phyloP scores from a whole-genome alignment of 2,888 invertebrate genomes.

The Megalurothrips usitatus region DNA sequence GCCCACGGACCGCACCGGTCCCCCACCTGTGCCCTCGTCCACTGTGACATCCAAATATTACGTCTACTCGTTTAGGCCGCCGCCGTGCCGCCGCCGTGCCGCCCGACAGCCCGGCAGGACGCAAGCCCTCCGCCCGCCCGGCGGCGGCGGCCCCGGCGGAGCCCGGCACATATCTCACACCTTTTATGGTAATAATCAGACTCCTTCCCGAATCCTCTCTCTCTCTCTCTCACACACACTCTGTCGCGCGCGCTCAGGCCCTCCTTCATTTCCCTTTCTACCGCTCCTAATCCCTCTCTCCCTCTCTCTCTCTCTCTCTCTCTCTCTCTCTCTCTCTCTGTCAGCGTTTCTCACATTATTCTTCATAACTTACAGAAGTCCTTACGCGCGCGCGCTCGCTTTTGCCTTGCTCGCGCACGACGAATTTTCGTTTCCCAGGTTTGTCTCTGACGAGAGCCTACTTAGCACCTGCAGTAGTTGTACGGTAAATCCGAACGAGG shows the following conservation, averaged over 20 bases:
- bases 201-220: not conserved
- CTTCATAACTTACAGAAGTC: not conserved
- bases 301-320: not conserved
- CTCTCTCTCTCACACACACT: not conserved
- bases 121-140: no score
- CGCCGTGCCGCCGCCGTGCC: not conserved
- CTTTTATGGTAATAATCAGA: conserved; percentile 24
- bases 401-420: no score
- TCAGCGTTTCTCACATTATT: not conserved
- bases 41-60: conserved; percentile 15
- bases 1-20: not conserved
- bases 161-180: conserved; percentile 1
- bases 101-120: no score
- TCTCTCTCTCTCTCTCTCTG: not conserved
- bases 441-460: no score
- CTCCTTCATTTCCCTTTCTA: not conserved
- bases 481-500: no score
- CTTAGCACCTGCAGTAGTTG: no score
- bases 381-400: no score
- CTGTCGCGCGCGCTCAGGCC: not conserved
- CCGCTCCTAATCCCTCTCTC: not conserved
- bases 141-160: not conserved
- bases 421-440: no score
- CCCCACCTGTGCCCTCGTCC: not conserved
- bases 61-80: conserved; percentile 1